A percentile compares a stretch with the other conserved stretches of the same genome.
phyloP scores from a whole-genome alignment of 1,140 invertebrate genomes.

The Nebria ingens region DNA sequence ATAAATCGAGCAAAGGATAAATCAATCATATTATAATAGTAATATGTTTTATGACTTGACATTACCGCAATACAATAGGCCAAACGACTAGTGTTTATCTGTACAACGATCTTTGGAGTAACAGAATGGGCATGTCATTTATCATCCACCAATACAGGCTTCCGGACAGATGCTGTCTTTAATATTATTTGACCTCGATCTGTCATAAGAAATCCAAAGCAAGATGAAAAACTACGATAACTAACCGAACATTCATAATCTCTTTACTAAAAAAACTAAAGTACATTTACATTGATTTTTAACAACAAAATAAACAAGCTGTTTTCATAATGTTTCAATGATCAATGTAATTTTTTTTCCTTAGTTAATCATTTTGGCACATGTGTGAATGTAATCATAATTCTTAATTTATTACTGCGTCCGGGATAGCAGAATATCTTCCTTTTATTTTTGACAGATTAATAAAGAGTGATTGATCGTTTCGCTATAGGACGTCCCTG shows the following conservation, averaged over 20 bases:
- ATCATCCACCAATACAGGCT: slow-evolving; percentile 3
- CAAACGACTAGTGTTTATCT: background rate
- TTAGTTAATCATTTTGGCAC: background rate
- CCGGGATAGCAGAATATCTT: background rate
- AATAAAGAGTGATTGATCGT: slow-evolving; percentile 11
- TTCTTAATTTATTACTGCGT: background rate
- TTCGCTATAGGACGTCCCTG: background rate
- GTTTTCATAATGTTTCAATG: too few species aligned
- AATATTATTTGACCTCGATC: slow-evolving; percentile 5
- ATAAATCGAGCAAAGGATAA: too few species aligned
- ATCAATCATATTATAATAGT: background rate
- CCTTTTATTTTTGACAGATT: slow-evolving; percentile 11
- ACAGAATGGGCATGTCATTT: slow-evolving; percentile 1
- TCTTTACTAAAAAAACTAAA: background rate
- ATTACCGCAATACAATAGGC: background rate
- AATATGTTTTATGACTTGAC: background rate
- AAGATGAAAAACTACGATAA: background rate
- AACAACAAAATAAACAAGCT: too few species aligned
- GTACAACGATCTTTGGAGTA: background rate
- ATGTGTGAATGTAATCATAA: too few species aligned
- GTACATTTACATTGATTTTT: background rate
- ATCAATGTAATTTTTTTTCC: background rate
- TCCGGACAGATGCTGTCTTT: slow-evolving; percentile 6
- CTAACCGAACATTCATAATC: background rate
- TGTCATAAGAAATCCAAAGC: background rate